Evolutionary conservation across 2,113 vertebrate genomes (phyloP).

Genomic region (Pogona vitticeps): DNA sequence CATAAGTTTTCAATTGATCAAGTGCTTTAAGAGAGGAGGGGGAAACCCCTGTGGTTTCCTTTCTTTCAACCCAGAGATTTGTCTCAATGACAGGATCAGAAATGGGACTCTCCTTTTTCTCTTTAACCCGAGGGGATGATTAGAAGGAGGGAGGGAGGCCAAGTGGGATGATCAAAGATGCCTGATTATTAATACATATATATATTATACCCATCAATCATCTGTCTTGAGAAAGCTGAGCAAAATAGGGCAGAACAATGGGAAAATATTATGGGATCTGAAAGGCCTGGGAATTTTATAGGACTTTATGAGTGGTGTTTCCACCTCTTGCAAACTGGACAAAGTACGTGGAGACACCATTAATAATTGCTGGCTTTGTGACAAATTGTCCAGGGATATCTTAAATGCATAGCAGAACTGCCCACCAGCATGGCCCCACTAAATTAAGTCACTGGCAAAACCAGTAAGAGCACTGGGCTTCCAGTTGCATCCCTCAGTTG

Average conservation of each 20-base stretch:
- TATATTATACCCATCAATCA: no score
- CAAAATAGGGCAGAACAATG: neutral
- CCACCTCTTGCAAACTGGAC: neutral
- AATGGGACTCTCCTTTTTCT: fast-evolving
- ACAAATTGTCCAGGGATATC: neutral
- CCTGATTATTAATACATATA: no score
- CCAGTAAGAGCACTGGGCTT: neutral
- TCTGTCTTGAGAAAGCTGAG: neutral
- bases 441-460: neutral
- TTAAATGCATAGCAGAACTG: neutral
- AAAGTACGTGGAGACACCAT: neutral
- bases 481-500: neutral
- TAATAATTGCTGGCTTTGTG: neutral
- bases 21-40: neutral
- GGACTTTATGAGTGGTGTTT: no score
- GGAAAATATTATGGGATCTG: no score
- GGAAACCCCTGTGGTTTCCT: neutral
- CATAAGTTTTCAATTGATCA: neutral
- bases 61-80: neutral
- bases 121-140: no score
- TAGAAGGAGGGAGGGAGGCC: neutral
- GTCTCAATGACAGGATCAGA: neutral
- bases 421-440: neutral
- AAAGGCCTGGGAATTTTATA: no score
- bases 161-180: neutral